These are phyloP conservation scores for Drosophila novamexicana DNA, from an alignment of 1,140 invertebrate species.

Conservation along the genomic window DNA sequence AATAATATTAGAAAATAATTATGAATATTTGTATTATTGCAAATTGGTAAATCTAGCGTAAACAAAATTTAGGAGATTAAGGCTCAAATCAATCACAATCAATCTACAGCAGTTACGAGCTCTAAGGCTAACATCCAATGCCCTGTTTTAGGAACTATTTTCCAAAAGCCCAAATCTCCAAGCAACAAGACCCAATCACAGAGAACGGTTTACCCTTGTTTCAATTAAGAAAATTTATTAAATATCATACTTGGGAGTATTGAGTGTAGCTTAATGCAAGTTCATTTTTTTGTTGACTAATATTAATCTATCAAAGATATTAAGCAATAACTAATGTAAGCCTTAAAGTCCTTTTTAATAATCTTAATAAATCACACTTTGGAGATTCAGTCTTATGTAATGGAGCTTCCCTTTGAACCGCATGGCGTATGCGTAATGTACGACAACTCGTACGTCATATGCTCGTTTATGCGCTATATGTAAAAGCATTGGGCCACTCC, in stretches of 20 bases:
- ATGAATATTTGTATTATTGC: neutral
- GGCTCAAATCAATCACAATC: too few relatives aligned
- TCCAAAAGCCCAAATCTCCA: too few relatives aligned
- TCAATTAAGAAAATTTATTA: too few relatives aligned
- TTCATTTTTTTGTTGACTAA: neutral
- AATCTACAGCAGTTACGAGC: too few relatives aligned
- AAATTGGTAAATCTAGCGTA: too few relatives aligned
- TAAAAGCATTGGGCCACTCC: slow-evolving; percentile 32
- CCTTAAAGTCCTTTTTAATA: neutral
- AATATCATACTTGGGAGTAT: neutral
- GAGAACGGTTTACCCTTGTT: too few relatives aligned
- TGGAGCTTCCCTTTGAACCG: neutral
- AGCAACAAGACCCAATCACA: too few relatives aligned
- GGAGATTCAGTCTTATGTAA: neutral
- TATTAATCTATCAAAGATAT: neutral
- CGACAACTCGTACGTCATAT: slow-evolving; percentile 38
- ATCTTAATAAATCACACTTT: neutral
- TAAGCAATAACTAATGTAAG: neutral
- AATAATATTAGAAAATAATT: neutral
- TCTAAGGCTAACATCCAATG: too few relatives aligned
- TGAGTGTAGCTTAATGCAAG: neutral
- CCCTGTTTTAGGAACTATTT: too few relatives aligned
- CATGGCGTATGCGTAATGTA: slow-evolving; percentile 58
- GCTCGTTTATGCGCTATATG: slow-evolving; percentile 20
- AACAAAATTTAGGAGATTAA: too few relatives aligned